Percentiles rank a stretch among this genome's conserved stretches.
phyloP scores from a whole-genome alignment of 2,797 vertebrate species.

The Cyclopterus lumpus region DNA sequence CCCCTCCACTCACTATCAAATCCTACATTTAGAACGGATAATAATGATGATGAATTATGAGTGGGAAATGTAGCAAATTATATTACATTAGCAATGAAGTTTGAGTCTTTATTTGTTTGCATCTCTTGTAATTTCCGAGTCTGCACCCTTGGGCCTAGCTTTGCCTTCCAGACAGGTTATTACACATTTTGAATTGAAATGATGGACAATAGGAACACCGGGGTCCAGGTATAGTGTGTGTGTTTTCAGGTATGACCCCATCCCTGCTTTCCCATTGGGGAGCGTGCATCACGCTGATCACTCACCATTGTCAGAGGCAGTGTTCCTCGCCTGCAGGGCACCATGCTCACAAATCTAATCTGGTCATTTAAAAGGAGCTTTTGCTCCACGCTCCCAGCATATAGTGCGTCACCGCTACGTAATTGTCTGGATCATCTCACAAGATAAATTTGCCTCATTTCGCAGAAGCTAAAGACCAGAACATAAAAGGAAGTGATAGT shows the following conservation, averaged over 20 bases:
- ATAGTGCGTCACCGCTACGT: constrained; percentile 68
- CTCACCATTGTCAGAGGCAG: constrained; percentile 58
- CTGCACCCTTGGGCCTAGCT: neutral
- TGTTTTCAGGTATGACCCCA: constrained; percentile 49
- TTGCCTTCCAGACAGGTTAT: neutral
- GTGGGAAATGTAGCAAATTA: neutral
- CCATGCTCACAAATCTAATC: constrained; percentile 77
- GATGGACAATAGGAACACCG: neutral
- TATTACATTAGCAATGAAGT: neutral
- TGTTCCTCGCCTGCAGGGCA: constrained; percentile 64
- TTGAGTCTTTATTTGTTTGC: constrained; percentile 9
- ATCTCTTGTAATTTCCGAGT: neutral
- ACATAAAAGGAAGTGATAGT: constrained; percentile 1
- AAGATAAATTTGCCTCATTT: constrained; percentile 70
- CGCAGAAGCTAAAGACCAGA: constrained; percentile 41
- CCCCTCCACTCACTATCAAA: neutral
- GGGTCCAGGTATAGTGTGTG: neutral
- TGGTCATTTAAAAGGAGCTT: constrained; percentile 74
- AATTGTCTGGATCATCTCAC: constrained; percentile 76
- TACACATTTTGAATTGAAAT: neutral
- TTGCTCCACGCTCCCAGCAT: constrained; percentile 60
- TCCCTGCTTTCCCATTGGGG: constrained; percentile 29
- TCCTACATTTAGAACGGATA: constrained; percentile 3
- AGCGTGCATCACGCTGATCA: constrained; percentile 59
- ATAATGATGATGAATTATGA: neutral